These are phyloP conservation scores for Colistium nudipinnis DNA, from an alignment of 2,113 vertebrate species.

Conservation along the genomic window DNA sequence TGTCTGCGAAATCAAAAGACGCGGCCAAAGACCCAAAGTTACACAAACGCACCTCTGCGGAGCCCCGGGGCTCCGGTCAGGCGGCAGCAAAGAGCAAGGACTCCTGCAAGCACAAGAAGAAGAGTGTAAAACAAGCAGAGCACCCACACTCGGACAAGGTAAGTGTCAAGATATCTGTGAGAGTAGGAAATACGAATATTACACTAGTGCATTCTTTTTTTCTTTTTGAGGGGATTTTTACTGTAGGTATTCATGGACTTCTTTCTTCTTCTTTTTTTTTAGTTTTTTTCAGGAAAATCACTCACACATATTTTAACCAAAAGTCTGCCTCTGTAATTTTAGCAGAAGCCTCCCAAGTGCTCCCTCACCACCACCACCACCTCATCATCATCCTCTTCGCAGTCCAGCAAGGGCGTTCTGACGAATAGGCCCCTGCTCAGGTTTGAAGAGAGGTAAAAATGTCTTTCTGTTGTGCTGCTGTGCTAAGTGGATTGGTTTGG, in stretches of 20 bases:
- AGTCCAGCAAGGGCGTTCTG: slow-evolving; percentile 78
- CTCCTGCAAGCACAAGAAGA: slow-evolving; percentile 82
- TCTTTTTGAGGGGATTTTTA: no score
- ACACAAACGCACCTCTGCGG: slow-evolving; percentile 72
- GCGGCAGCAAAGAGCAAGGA: slow-evolving; percentile 63
- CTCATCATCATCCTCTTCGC: slow-evolving; percentile 81
- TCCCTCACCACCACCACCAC: slow-evolving; percentile 62
- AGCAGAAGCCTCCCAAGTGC: slow-evolving; percentile 80
- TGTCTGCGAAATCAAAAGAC: slow-evolving; percentile 27
- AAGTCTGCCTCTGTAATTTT: background rate
- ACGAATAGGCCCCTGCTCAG: slow-evolving; percentile 81
- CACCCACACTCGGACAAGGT: slow-evolving; percentile 42
- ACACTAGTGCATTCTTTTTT: background rate
- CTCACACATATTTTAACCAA: background rate
- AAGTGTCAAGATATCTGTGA: background rate
- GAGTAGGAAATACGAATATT: background rate
- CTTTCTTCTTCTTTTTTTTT: no score
- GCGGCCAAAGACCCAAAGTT: slow-evolving; percentile 57
- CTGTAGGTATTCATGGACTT: no score
- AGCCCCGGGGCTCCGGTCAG: slow-evolving; percentile 41
- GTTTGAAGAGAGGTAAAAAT: slow-evolving; percentile 84
- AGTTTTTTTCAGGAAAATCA: background rate
- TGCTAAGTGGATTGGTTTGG: no score
- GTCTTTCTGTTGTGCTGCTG: no score
- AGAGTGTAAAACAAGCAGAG: slow-evolving; percentile 69